phyloP scores from a whole-genome alignment of 2,888 invertebrate species.

The Proisotoma minuta region DNA sequence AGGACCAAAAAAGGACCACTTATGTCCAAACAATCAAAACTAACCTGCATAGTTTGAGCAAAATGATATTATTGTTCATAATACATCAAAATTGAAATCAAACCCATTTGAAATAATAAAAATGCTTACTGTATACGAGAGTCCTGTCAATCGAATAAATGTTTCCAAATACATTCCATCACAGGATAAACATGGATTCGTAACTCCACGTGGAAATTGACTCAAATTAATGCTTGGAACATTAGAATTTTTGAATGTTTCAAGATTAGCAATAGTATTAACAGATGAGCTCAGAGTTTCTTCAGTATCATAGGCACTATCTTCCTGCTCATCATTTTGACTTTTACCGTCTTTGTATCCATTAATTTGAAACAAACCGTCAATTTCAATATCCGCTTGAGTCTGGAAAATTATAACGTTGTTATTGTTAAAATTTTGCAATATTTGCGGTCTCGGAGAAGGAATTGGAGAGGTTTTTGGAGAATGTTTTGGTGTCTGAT shows the following conservation, averaged over 20 bases:
- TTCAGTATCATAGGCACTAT: not conserved
- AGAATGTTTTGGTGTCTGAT: not conserved
- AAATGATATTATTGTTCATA: not conserved
- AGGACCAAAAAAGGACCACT: conserved; percentile 14
- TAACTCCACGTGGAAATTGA: conserved; percentile 14
- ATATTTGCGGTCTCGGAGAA: not conserved
- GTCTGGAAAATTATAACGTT: not conserved
- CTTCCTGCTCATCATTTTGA: not conserved
- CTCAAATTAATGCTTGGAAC: no score
- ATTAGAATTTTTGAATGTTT: no score
- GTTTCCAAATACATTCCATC: conserved; percentile 18
- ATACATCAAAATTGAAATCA: not conserved
- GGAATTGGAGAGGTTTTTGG: not conserved
- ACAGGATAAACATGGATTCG: conserved; percentile 11
- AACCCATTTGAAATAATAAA: not conserved
- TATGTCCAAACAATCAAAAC: conserved; percentile 4
- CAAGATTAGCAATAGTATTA: not conserved
- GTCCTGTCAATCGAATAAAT: conserved; percentile 12
- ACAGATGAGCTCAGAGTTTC: not conserved
- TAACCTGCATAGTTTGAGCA: conserved; percentile 6
- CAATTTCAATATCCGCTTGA: not conserved
- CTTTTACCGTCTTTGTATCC: not conserved
- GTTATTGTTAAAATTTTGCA: not conserved
- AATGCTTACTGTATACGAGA: conserved; percentile 10
- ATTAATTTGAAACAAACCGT: not conserved